Evolutionary conservation across 2,797 vertebrate genomes (phyloP).

Genomic region (Melanotaenia maccullochi): DNA sequence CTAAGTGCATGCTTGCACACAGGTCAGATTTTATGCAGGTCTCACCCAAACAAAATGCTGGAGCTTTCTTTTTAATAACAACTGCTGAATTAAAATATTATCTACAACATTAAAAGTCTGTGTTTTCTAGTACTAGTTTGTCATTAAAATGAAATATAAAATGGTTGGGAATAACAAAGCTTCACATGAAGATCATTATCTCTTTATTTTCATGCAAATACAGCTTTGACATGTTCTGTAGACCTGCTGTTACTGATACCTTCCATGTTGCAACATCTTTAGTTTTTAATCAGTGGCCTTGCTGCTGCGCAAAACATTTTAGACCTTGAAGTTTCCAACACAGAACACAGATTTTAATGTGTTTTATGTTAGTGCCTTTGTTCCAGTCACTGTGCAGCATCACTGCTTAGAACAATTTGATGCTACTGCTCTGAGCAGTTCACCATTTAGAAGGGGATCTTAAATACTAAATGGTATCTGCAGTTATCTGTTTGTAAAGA

Average conservation of each 20-base stretch:
- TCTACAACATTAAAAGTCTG: not conserved
- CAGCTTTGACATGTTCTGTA: not conserved
- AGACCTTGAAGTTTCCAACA: not conserved
- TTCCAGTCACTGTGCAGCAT: not conserved
- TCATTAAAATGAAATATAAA: not conserved
- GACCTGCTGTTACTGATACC: not conserved
- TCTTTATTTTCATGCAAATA: not conserved
- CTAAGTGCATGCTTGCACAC: conserved; percentile 1
- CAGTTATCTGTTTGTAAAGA: conserved; percentile 1
- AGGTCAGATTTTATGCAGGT: conserved; percentile 18
- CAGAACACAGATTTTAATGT: not conserved
- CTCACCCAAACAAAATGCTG: not conserved
- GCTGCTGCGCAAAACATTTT: not conserved
- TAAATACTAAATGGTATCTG: not conserved
- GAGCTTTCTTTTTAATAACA: not conserved
- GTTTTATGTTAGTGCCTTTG: not conserved
- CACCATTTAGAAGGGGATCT: not conserved
- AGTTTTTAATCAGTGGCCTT: not conserved
- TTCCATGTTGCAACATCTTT: not conserved
- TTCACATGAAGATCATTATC: not conserved
- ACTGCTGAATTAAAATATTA: not conserved
- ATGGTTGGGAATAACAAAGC: not conserved
- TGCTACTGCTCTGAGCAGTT: too few relatives aligned
- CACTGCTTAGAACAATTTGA: not conserved
- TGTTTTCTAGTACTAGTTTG: not conserved